Base-by-base conservation (phyloP, 2,113 vertebrate species). In the Hippocampus guttulatus region DNA sequence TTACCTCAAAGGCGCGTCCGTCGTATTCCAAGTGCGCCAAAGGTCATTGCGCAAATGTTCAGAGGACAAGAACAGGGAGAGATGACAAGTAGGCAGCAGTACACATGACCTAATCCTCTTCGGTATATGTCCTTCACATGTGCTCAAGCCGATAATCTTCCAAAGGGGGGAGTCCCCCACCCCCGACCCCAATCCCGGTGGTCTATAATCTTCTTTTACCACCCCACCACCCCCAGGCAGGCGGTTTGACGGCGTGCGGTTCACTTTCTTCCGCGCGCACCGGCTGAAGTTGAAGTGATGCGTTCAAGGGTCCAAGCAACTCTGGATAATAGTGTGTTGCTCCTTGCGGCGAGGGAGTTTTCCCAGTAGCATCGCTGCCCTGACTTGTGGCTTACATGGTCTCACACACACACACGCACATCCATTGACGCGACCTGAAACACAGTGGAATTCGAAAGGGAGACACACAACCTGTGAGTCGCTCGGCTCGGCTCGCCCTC, bases 111-210 rank as follows among this genome's bases (percentile, higher is more conserved):
- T 89, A 90, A 91, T 90, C 89, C 89, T 49, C 78, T 83, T 85
- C 78, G 71, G 67, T 85, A 61, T 61, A 61, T 61, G 87, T 90
- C 89, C 85, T 84, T 83, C 82, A 87, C 78, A 85, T 81, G 79
- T 71, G 71, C 84, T 81, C 84, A 90, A 71, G 67, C 75, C 75
- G 69, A 55, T 88, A 89, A 87, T 90, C 90, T 90, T 88, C 85
- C 84, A 76, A 81, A 75, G 52, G 73, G 86, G 85, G 72, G 62
- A 76, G 73, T 73, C 64, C 76, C 21, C 16, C 23, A 78, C 51
- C 74, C 33, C 33, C 33, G 5, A 38, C 33, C 33, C 33, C 58
- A 71, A 45, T 45, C 43, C 64, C 33, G 58, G n/a, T 55, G 23
- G 58, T n/a, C 61, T 71, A n/a, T 78, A 79, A 88, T 85, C 79